phyloP scores from a whole-genome alignment of 2,888 invertebrate genomes.

The Trachelus tabidus region DNA sequence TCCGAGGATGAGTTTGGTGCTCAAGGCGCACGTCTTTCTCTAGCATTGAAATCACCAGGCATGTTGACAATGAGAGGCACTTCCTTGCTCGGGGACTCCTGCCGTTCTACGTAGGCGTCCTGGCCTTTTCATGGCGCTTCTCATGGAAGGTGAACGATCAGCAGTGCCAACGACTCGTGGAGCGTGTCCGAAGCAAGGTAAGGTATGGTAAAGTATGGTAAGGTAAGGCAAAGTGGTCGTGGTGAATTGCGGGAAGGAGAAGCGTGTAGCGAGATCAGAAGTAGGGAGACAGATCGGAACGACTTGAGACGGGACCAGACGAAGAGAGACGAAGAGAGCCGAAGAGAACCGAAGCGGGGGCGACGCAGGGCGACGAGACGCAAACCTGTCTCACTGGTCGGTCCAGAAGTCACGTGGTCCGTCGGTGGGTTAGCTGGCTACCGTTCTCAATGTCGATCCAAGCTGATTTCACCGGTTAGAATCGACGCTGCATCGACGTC shows the following conservation, averaged over 20 bases:
- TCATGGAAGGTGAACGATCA: background rate
- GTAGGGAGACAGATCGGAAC: background rate
- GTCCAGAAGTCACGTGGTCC: constrained; percentile 8
- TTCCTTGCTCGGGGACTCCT: background rate
- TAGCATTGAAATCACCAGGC: background rate
- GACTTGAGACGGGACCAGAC: background rate
- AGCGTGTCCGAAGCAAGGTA: background rate
- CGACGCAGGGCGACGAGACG: background rate
- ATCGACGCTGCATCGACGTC: constrained; percentile 22
- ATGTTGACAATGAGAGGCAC: background rate
- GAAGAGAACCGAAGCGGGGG: background rate
- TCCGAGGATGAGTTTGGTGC: background rate
- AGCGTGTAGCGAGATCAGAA: background rate
- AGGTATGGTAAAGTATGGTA: too few relatives aligned
- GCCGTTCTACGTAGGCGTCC: background rate
- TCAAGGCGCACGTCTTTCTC: background rate
- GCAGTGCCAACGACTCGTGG: background rate
- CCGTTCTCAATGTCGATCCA: constrained; percentile 30
- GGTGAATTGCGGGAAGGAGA: background rate
- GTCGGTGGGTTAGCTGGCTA: constrained; percentile 18
- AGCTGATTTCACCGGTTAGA: constrained; percentile 36
- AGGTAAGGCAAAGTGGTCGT: too few relatives aligned
- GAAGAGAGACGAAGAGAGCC: background rate
- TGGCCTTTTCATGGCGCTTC: background rate
- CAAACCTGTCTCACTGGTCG: constrained; percentile 3